A percentile compares a stretch with the other conserved stretches of the same genome.
Evolutionary conservation across 2,888 invertebrate species (phyloP).

Genomic region (Drosophila birchii): DNA sequence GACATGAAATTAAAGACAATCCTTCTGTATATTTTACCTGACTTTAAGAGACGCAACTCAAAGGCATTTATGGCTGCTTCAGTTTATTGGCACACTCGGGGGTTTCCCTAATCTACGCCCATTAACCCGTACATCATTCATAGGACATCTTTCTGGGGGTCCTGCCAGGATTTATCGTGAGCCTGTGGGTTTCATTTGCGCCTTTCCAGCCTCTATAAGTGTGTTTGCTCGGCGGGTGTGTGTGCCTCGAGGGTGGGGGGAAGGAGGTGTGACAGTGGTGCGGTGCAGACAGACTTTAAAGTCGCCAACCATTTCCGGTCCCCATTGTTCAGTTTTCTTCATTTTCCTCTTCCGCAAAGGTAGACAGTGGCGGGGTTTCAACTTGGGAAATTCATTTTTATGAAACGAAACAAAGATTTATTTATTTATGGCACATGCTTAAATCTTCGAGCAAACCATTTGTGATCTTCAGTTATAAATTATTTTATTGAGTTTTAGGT

Average conservation of each 20-base stretch:
- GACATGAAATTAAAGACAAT: not conserved
- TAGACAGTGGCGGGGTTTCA: not conserved
- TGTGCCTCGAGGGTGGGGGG: conserved; percentile 3
- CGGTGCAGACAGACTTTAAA: conserved; percentile 61
- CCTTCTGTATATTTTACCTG: not conserved
- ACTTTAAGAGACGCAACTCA: conserved; percentile 3
- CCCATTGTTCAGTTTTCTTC: not conserved
- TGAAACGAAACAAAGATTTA: no score
- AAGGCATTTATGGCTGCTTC: conserved; percentile 10
- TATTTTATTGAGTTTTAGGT: no score
- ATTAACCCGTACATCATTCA: conserved; percentile 36
- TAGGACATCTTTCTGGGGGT: conserved; percentile 14
- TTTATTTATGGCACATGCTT: no score
- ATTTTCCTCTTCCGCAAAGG: not conserved
- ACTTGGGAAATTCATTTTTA: not conserved
- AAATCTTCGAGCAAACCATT: no score
- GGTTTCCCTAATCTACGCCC: conserved; percentile 3
- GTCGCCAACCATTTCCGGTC: conserved; percentile 23
- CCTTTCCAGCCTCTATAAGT: conserved; percentile 38
- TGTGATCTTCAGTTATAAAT: no score
- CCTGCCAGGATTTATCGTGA: conserved; percentile 43
- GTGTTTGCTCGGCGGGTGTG: conserved; percentile 2
- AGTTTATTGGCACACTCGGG: conserved; percentile 22
- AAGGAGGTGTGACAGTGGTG: conserved; percentile 28
- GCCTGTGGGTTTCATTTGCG: conserved; percentile 65